A percentile compares a stretch with the other conserved stretches of the same genome.
These are phyloP conservation scores for Bubalus kerabau DNA, from an alignment of 2,113 vertebrate species.

Conservation along the genomic window DNA sequence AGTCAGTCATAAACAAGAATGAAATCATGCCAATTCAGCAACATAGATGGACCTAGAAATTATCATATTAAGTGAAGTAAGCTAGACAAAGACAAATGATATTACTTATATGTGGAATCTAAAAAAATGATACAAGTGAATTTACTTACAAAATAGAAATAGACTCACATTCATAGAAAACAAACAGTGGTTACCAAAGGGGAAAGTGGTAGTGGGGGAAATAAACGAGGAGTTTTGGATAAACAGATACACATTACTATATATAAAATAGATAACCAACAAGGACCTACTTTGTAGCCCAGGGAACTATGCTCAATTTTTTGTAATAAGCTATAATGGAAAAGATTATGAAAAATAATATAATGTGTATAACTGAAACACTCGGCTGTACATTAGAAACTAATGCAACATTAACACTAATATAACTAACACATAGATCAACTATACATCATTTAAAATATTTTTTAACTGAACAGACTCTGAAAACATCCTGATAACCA, in stretches of 20 bases:
- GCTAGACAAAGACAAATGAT: not conserved
- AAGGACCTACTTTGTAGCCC: not conserved
- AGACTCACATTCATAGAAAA: not conserved
- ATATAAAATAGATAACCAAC: not conserved
- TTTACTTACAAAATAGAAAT: not conserved
- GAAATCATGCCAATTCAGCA: not conserved
- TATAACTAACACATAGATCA: not conserved
- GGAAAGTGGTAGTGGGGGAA: not conserved
- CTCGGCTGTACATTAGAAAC: not conserved
- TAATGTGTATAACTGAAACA: not conserved
- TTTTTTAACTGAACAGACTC: not conserved
- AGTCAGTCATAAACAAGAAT: not conserved
- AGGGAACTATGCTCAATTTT: not conserved
- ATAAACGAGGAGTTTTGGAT: not conserved
- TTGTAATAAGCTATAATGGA: not conserved
- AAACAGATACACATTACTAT: not conserved
- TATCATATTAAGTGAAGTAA: not conserved
- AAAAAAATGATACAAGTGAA: not conserved
- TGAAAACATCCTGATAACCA: not conserved
- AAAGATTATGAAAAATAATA: not conserved
- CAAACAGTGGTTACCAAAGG: not conserved
- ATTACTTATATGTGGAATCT: not conserved
- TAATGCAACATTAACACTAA: not conserved
- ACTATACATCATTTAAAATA: not conserved
- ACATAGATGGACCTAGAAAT: not conserved